Conservation (phyloP, 2,797 vertebrate species). For the Aplochiton taeniatus region DNA sequence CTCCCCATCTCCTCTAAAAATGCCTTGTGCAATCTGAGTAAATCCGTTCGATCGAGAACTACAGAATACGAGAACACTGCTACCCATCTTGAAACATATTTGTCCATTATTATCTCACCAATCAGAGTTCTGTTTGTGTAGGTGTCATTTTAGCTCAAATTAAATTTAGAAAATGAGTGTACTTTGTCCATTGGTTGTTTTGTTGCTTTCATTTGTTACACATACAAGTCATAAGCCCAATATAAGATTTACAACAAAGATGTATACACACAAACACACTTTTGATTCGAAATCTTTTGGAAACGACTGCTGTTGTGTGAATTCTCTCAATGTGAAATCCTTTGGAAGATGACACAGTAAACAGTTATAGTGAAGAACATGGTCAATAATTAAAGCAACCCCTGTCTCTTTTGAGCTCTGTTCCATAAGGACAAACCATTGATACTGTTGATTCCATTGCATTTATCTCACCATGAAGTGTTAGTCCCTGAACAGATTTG, state of each 20-base stretch:
- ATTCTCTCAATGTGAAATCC: slow-evolving; percentile 39
- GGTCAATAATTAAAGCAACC: slow-evolving; percentile 37
- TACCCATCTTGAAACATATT: slow-evolving; percentile 7
- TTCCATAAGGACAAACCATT: too few relatives aligned
- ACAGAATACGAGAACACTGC: too few relatives aligned
- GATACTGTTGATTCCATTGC: too few relatives aligned
- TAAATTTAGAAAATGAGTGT: too few relatives aligned
- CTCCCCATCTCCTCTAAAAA: too few relatives aligned
- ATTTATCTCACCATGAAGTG: too few relatives aligned
- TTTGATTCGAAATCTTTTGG: slow-evolving; percentile 30
- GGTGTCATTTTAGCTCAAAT: too few relatives aligned
- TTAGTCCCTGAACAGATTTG: too few relatives aligned
- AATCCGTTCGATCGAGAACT: too few relatives aligned
- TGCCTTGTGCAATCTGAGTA: too few relatives aligned
- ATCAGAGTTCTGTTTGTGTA: too few relatives aligned
- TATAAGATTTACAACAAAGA: slow-evolving; percentile 17
- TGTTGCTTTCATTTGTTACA: slow-evolving; percentile 16
- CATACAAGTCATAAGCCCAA: background rate
- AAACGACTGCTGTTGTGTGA: slow-evolving; percentile 49
- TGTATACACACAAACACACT: slow-evolving; percentile 15
- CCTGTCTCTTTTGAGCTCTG: background rate
- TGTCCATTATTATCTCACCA: too few relatives aligned
- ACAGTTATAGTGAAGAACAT: slow-evolving; percentile 57
- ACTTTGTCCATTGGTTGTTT: slow-evolving; percentile 13
- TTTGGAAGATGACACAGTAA: slow-evolving; percentile 53